A percentile compares a stretch with the other conserved stretches of the same genome.
Conservation (phyloP, 2,797 vertebrate genomes). For the Hypotaenidia philippensis region DNA sequence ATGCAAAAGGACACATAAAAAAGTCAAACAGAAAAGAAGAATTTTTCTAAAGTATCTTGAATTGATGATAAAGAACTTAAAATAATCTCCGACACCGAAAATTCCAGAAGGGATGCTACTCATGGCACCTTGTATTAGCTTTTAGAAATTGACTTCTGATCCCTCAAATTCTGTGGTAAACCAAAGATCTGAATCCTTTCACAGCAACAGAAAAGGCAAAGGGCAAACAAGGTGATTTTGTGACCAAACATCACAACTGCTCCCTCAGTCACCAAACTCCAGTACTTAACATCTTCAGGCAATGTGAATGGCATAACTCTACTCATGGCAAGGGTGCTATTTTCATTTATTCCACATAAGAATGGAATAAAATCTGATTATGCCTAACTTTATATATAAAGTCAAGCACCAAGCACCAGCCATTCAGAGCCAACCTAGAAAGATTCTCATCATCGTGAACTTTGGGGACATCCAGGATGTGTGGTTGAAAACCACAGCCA, state of each 20-base stretch:
- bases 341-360: background rate
- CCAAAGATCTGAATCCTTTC: background rate
- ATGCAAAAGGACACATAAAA: background rate
- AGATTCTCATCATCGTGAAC: background rate
- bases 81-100: background rate
- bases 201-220: background rate
- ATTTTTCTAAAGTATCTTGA: background rate
- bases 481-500: accelerated
- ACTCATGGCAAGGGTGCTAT: background rate
- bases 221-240: background rate
- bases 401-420: background rate
- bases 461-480: background rate
- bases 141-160: background rate
- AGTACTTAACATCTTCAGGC: background rate
- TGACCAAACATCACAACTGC: background rate
- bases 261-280: background rate
- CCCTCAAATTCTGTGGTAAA: background rate
- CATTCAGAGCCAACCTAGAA: background rate
- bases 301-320: background rate
- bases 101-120: background rate
- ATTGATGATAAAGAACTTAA: background rate
- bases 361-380: background rate
- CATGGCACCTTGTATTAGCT: background rate
- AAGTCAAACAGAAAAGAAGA: background rate
- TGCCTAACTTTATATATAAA: background rate